Evolutionary conservation across 2,888 invertebrate species (phyloP), one percentile per base, ranked within the genome.

Genomic region (Abrostola triplasia): DNA sequence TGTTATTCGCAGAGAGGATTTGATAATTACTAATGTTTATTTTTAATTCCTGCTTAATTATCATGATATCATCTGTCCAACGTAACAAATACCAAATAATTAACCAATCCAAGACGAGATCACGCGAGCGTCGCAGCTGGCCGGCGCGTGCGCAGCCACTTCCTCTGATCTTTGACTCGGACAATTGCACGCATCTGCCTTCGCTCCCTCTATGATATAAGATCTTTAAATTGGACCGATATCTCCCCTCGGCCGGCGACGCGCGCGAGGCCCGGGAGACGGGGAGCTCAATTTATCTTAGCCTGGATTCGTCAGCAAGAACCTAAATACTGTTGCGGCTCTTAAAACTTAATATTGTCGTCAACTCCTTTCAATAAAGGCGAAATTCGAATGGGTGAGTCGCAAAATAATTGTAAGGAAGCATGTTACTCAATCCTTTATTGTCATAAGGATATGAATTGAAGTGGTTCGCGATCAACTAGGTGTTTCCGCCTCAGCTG

Each of bases 141-240:
- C 56, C 76, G 85, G 84, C 86, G 84, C 86, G 84, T 83, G 91
- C 90, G 90, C 90, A 88, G 88, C 84, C 86, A 91, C 94, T 93
- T 94, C 94, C 94, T 93, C 93, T 94, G 94, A 93, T 93, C 94
- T 93, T 92, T 94, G 94, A 93, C 94, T 92, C 88, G 76, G 79
- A 79, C 93, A 93, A 93, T 93, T 93, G 91, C 84, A 81, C 84
- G 86, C 94, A 93, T 93, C 94, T 93, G 94, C 89, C 90, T 89
- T 85, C 81, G 76, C 84, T 70, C 72, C 70, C 79, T 77, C 73
- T 79, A 76, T 84, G 87, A 86, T 87, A 86, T 84, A 85, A 89
- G 88, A 89, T 86, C 85, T 86, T 84, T 87, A 88, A 88, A 87
- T 88, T 86, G 81, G 73, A 83, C 77, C 80, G 84, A 87, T 84